Percentiles rank a stretch among this genome's conserved stretches.
Evolutionary conservation across 2,888 invertebrate genomes (phyloP).

Genomic region (Brenthis daphne): DNA sequence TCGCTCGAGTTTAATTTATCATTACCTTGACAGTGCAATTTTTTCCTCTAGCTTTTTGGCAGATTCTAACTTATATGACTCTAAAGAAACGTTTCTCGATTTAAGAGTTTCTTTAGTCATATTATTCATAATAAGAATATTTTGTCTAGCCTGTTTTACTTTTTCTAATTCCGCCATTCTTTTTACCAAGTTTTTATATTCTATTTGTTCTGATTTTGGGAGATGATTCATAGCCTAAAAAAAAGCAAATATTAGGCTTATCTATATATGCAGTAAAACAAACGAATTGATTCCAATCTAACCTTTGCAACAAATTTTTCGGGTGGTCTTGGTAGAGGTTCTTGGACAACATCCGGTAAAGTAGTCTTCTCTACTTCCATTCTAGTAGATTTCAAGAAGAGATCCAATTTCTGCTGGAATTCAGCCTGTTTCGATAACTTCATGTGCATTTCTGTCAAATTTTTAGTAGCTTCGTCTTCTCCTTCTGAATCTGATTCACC

Average conservation of each 20-base stretch:
- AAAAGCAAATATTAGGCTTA: constrained; percentile 23
- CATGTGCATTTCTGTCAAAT: constrained; percentile 77
- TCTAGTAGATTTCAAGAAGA: constrained; percentile 71
- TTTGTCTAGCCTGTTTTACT: constrained; percentile 69
- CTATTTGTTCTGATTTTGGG: constrained; percentile 76
- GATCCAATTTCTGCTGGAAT: constrained; percentile 73
- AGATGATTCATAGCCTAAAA: constrained; percentile 66
- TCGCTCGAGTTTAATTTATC: constrained; percentile 4
- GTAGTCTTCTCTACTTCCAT: constrained; percentile 67
- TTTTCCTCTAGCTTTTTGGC: constrained; percentile 61
- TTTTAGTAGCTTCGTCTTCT: constrained; percentile 77
- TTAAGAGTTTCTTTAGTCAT: constrained; percentile 65
- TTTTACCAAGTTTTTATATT: constrained; percentile 73
- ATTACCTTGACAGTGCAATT: constrained; percentile 69
- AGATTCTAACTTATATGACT: constrained; percentile 43
- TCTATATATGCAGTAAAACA: not conserved
- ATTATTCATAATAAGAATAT: constrained; percentile 50
- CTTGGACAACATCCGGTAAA: constrained; percentile 59
- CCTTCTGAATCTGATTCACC: constrained; percentile 76
- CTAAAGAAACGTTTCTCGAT: constrained; percentile 56
- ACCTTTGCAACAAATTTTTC: constrained; percentile 76
- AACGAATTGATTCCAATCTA: constrained; percentile 34
- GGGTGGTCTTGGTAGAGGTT: constrained; percentile 52
- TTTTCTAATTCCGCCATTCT: constrained; percentile 78
- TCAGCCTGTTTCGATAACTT: constrained; percentile 70